Conservation (phyloP, 1,140 invertebrate genomes). For the Oryzaephilus surinamensis region DNA sequence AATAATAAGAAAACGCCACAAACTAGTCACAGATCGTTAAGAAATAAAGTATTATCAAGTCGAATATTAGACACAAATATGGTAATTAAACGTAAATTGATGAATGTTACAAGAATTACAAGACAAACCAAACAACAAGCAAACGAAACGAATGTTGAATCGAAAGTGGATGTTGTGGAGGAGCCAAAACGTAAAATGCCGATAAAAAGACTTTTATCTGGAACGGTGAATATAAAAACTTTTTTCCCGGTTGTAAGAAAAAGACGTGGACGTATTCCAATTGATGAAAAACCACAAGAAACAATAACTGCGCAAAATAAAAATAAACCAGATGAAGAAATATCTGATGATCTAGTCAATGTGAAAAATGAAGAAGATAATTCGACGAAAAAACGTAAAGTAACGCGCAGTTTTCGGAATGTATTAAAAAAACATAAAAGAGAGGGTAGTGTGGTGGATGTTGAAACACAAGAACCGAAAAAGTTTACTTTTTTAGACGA, state of each 20-base stretch:
- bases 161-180: constrained; percentile 4
- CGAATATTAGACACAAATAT: constrained; percentile 30
- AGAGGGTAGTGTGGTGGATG: neutral
- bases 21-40: constrained; percentile 8
- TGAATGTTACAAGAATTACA: constrained; percentile 5
- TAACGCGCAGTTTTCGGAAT: neutral
- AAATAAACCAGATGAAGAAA: constrained; percentile 1
- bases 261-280: constrained; percentile 7
- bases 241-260: constrained; percentile 24
- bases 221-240: constrained; percentile 22
- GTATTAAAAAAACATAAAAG: neutral
- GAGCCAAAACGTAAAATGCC: constrained; percentile 1
- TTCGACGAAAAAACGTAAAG: constrained; percentile 1
- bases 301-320: constrained; percentile 2
- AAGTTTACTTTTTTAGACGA: neutral
- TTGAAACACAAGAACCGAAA: neutral
- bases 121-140: constrained; percentile 8
- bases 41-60: constrained; percentile 28
- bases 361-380: neutral
- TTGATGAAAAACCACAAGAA: neutral
- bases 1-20: constrained; percentile 3
- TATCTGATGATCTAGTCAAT: neutral
- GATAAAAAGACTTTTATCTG: constrained; percentile 14
- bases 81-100: constrained; percentile 27
- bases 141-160: constrained; percentile 1